Base-by-base conservation (phyloP, 2,888 invertebrate genomes). In the Theretra japonica region DNA sequence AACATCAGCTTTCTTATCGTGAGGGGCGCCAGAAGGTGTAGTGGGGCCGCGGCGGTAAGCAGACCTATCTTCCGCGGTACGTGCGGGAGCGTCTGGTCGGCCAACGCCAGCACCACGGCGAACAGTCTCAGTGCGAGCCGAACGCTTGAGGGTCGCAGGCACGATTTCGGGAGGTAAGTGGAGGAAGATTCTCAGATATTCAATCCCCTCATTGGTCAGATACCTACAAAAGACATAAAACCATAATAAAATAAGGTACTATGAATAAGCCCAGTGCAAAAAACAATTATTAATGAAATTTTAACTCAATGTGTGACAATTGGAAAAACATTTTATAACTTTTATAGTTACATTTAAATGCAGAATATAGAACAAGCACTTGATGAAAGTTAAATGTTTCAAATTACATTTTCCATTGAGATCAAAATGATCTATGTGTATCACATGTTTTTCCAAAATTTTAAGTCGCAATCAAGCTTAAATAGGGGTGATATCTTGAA, bases 161-260 rank as follows among this genome's bases (percentile, higher is more conserved):
- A 99, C 99, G 93, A 99, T 99, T 96, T 99, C 99, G 76, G 99
- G 97, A 11, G 99, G 99, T 86, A 99, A 95, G 88, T 99, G 99
- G 77, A 99, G 96, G 94, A 97, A 99, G 86, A 97, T 97, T 79
- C 99, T 96, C 79, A 99, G 95, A 92, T 98, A 99, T 90, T 98
- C 98, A 89, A 99, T 99, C 80, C 99, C 99, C 86, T 99, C 98
- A 90, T 99, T 99, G 78, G 99, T 99, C 81, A 99, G 95, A 94
- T 98, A 99, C 96, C 96, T 96, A 79, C n/a, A 84, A 82, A 71
- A 50, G 65, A 70, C 4, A 48, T 30, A 21, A 57, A 8, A 48
- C 5, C 33, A 58, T 23, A 25, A 23, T 70, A 0, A 8, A 33
- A 17, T 19, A 11, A 3, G 6, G 17, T 59, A 3, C 6, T 19